Percentiles rank a stretch among this genome's conserved stretches.
phyloP scores from a whole-genome alignment of 2,797 vertebrate species.

The Pseudochromis fuscus region DNA sequence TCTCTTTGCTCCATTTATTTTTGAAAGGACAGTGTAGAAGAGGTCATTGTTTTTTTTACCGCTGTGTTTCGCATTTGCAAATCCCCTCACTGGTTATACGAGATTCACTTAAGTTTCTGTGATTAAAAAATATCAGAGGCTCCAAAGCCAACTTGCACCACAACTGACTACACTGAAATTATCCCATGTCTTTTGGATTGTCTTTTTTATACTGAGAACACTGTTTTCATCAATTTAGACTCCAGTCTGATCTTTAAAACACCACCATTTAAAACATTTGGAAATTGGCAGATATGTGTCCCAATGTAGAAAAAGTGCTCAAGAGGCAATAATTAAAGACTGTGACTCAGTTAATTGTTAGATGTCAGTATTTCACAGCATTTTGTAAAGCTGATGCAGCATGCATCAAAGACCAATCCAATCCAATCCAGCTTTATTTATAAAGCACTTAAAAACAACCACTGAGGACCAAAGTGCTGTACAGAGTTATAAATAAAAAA shows the following conservation, averaged over 20 bases:
- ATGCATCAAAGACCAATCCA: constrained; percentile 1
- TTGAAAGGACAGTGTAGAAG: too few species aligned
- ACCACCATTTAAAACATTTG: neutral
- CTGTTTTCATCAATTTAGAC: neutral
- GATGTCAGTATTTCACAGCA: constrained; percentile 7
- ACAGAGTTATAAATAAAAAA: too few species aligned
- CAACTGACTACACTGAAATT: neutral
- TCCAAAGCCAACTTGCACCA: neutral
- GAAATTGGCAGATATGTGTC: neutral
- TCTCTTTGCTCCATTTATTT: too few species aligned
- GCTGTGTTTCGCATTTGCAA: too few species aligned
- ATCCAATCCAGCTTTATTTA: neutral
- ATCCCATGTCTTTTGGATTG: neutral
- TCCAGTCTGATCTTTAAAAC: neutral
- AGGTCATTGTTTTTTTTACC: too few species aligned
- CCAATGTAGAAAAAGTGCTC: constrained; percentile 1
- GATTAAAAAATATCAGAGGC: neutral
- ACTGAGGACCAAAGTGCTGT: too few species aligned
- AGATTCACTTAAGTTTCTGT: neutral
- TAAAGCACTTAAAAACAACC: constrained; percentile 26
- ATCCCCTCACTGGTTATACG: too few species aligned
- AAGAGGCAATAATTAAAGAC: constrained; percentile 11
- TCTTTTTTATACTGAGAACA: neutral
- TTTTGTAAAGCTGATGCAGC: constrained; percentile 2
- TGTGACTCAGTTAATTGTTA: constrained; percentile 2